Percentiles rank a stretch among this genome's conserved stretches.
These are phyloP conservation scores for Limnephilus rhombicus DNA, from an alignment of 2,888 invertebrate genomes.

Conservation along the genomic window DNA sequence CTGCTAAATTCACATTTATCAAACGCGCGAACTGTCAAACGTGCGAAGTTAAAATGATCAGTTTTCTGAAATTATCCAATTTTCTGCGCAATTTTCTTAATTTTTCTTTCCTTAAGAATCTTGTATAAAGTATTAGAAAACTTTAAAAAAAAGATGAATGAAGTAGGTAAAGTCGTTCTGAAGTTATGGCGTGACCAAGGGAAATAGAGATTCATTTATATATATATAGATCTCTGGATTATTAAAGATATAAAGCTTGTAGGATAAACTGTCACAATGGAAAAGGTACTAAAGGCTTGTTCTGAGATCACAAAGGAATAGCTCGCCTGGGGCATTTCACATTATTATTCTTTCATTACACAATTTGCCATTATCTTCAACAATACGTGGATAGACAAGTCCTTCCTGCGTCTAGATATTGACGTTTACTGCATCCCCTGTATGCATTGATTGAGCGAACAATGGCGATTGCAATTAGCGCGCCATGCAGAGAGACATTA, in stretches of 20 bases:
- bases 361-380: not conserved
- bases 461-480: slow-evolving; percentile 7
- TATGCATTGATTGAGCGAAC: not conserved
- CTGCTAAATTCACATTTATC: too few relatives aligned
- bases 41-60: too few relatives aligned
- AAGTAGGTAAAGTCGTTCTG: too few relatives aligned
- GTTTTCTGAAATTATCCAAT: too few relatives aligned
- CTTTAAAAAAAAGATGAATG: too few relatives aligned
- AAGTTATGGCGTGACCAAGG: too few relatives aligned
- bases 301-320: not conserved
- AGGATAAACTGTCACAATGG: not conserved
- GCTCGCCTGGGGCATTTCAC: not conserved
- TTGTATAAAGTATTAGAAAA: too few relatives aligned
- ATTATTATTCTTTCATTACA: not conserved
- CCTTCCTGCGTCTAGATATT: not conserved
- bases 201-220: too few relatives aligned
- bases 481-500: not conserved
- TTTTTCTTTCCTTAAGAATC: too few relatives aligned
- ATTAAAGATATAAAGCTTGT: not conserved
- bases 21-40: too few relatives aligned
- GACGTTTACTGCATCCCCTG: not conserved
- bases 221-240: too few relatives aligned
- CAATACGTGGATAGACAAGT: not conserved
- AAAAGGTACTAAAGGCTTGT: not conserved
- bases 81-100: too few relatives aligned